Conservation (phyloP, 2,113 vertebrate species). For the Limanda limanda region DNA sequence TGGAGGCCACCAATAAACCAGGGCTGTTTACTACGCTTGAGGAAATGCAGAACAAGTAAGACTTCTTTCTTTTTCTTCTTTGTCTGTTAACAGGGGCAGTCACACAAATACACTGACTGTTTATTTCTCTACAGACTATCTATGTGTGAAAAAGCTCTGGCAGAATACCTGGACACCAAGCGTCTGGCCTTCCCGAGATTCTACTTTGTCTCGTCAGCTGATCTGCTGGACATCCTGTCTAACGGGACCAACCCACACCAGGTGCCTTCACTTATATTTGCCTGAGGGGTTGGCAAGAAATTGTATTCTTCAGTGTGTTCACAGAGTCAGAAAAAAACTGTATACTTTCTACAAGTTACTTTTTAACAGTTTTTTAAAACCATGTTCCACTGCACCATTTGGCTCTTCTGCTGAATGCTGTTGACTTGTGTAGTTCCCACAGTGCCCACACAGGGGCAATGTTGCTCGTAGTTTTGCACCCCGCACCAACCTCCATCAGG, state of each 20-base stretch:
- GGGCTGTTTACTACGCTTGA: conserved; percentile 91
- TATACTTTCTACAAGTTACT: conserved; percentile 1
- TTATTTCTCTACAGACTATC: conserved; percentile 82
- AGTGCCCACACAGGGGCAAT: conserved; percentile 68
- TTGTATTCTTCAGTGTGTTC: conserved; percentile 33
- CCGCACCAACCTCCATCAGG: conserved; percentile 6
- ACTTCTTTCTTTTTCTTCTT: neutral
- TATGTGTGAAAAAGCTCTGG: conserved; percentile 94
- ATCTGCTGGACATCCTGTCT: conserved; percentile 95
- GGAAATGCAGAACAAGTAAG: conserved; percentile 91
- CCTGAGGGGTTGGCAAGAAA: neutral
- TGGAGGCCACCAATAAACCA: conserved; percentile 90
- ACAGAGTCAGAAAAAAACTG: conserved; percentile 9
- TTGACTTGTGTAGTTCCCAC: conserved; percentile 25
- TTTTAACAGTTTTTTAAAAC: neutral
- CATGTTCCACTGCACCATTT: conserved; percentile 8
- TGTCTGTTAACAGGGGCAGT: neutral
- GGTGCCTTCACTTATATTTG: conserved; percentile 61
- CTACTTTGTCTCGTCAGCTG: conserved; percentile 98
- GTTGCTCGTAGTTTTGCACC: conserved; percentile 52
- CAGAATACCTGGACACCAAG: conserved; percentile 95
- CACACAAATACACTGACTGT: conserved; percentile 7
- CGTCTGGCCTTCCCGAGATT: conserved; percentile 94
- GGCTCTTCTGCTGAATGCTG: neutral
- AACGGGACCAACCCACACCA: conserved; percentile 91